Evolutionary conservation across 2,797 vertebrate genomes (phyloP).

Genomic region (Bucorvus abyssinicus): DNA sequence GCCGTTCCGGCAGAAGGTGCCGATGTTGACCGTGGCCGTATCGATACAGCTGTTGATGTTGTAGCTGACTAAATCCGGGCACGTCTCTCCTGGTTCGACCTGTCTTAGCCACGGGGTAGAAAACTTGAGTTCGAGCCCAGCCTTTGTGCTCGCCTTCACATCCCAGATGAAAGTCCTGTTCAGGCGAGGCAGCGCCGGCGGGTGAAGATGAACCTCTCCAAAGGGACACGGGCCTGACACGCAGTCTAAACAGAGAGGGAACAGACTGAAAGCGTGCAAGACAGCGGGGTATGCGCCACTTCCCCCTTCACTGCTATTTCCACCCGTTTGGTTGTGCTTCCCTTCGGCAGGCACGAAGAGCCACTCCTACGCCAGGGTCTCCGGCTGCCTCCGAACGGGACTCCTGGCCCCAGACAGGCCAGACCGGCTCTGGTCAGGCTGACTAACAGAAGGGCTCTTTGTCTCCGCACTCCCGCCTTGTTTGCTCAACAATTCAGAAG

Average conservation of each 20-base stretch:
- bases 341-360: neutral
- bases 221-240: slow-evolving; percentile 73
- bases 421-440: slow-evolving; percentile 26
- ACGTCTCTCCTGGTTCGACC: slow-evolving; percentile 76
- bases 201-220: slow-evolving; percentile 74
- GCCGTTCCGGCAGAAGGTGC: slow-evolving; percentile 78
- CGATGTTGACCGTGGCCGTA: slow-evolving; percentile 54
- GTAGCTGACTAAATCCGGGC: slow-evolving; percentile 81
- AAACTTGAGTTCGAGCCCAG: slow-evolving; percentile 84
- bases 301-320: neutral
- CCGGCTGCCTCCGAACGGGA: neutral
- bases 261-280: neutral
- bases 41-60: slow-evolving; percentile 66
- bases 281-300: neutral
- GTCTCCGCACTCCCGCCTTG: neutral
- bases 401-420: neutral
- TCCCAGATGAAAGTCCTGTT: slow-evolving; percentile 88
- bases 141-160: slow-evolving; percentile 70
- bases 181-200: slow-evolving; percentile 76
- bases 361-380: neutral
- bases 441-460: neutral
- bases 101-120: slow-evolving; percentile 81
- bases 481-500: slow-evolving; percentile 39
- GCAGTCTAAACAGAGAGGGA: slow-evolving; percentile 72
- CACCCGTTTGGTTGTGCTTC: neutral